Evolutionary conservation across 2,113 vertebrate genomes (phyloP).

Genomic region (Opisthocomus hoazin): DNA sequence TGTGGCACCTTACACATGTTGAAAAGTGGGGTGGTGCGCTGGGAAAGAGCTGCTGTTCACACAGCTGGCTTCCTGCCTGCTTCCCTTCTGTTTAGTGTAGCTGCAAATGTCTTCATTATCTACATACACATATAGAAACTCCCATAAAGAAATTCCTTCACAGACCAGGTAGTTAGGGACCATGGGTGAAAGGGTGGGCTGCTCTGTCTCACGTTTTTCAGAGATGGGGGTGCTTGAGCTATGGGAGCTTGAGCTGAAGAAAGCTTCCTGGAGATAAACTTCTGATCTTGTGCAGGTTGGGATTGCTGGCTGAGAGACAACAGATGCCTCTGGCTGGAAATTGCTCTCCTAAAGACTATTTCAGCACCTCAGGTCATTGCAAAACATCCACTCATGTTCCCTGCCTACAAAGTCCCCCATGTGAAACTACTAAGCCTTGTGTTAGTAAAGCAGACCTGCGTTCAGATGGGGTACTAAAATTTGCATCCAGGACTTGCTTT

Average conservation of each 20-base stretch:
- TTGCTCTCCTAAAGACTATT: background rate
- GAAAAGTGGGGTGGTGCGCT: background rate
- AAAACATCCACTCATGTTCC: background rate
- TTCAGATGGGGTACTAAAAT: background rate
- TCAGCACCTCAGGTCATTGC: background rate
- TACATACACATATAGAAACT: background rate
- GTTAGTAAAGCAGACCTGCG: background rate
- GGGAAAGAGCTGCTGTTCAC: background rate
- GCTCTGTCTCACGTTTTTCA: background rate
- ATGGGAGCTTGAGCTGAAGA: background rate
- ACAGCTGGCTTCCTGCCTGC: background rate
- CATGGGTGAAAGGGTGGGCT: background rate
- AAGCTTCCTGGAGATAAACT: conserved; percentile 2
- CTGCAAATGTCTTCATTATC: background rate
- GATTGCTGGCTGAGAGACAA: background rate
- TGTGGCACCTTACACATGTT: background rate
- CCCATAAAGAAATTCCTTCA: background rate
- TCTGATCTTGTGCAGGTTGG: background rate
- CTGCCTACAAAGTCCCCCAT: background rate
- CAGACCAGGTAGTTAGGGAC: background rate
- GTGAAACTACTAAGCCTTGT: background rate
- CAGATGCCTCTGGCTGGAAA: background rate
- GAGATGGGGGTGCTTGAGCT: background rate
- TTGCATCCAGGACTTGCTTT: background rate
- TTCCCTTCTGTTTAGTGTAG: background rate